Evolutionary conservation across 2,113 vertebrate species (phyloP).

Genomic region (Oxygymnocypris stewartii): DNA sequence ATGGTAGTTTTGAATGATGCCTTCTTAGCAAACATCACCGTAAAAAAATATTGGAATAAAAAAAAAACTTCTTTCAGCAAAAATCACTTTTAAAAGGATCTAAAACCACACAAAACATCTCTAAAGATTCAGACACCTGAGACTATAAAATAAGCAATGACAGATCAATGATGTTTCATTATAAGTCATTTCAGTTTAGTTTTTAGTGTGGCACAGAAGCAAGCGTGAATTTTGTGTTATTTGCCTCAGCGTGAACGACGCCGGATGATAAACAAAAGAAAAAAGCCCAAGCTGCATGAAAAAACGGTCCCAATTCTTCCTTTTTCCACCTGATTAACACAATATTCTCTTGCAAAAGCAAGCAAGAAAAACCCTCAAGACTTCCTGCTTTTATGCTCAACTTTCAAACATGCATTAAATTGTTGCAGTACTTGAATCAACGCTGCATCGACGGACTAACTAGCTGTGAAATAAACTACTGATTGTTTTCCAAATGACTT

Average conservation of each 20-base stretch:
- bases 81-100: neutral
- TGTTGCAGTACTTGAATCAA: slow-evolving; percentile 12
- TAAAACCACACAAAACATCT: neutral
- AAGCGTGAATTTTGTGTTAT: neutral
- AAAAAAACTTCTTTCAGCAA: no score
- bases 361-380: neutral
- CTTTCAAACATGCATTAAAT: slow-evolving; percentile 25
- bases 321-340: slow-evolving; percentile 35
- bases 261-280: slow-evolving; percentile 6
- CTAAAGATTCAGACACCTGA: slow-evolving; percentile 5
- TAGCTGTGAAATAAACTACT: slow-evolving; percentile 36
- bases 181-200: neutral
- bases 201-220: slow-evolving; percentile 7
- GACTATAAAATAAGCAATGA: neutral
- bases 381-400: slow-evolving; percentile 18
- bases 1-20: neutral
- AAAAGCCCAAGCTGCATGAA: neutral
- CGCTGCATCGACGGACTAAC: slow-evolving; percentile 4
- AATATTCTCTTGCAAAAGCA: slow-evolving; percentile 31
- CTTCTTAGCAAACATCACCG: neutral
- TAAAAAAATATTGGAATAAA: no score
- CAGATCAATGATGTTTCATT: slow-evolving; percentile 21
- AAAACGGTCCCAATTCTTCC: neutral
- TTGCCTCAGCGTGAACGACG: neutral
- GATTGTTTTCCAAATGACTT: slow-evolving; percentile 34